A percentile compares a stretch with the other conserved stretches of the same genome.
Conservation (phyloP, 1,140 invertebrate genomes). For the Calliopsis andreniformis region DNA sequence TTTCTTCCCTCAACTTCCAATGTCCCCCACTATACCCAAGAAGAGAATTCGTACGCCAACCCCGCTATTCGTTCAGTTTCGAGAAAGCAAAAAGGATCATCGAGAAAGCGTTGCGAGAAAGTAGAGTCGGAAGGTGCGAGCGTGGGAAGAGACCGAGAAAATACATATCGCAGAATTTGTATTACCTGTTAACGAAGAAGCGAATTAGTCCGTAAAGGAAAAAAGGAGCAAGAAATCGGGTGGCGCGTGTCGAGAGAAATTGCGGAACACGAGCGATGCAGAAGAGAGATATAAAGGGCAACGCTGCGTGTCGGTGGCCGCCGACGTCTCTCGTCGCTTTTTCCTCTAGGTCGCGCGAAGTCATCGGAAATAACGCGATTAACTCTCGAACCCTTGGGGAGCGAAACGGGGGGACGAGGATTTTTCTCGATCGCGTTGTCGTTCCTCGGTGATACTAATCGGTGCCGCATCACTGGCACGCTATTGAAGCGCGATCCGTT, state of each 20-base stretch:
- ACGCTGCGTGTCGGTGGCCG: not conserved
- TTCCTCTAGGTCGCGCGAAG: slow-evolving; percentile 40
- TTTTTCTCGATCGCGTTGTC: slow-evolving; percentile 27
- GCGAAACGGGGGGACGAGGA: not conserved
- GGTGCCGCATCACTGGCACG: slow-evolving; percentile 51
- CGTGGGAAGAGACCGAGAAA: too few species aligned
- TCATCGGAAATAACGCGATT: slow-evolving; percentile 64
- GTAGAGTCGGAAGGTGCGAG: too few species aligned
- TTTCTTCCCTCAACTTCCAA: too few species aligned
- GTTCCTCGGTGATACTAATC: slow-evolving; percentile 37
- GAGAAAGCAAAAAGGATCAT: too few species aligned
- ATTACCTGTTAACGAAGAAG: too few species aligned
- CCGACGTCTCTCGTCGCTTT: slow-evolving; percentile 16
- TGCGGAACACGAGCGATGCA: not conserved
- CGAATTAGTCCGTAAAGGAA: not conserved
- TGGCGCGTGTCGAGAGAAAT: not conserved
- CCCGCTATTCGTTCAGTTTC: too few species aligned
- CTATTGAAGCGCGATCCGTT: slow-evolving; percentile 47
- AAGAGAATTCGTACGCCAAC: too few species aligned
- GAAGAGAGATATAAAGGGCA: not conserved
- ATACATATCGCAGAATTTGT: too few species aligned
- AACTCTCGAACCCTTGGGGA: slow-evolving; percentile 58
- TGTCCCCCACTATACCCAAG: too few species aligned
- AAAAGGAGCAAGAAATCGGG: not conserved
- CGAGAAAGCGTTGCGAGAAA: too few species aligned